phyloP scores from a whole-genome alignment of 2,113 vertebrate species.

The Anguilla japonica region DNA sequence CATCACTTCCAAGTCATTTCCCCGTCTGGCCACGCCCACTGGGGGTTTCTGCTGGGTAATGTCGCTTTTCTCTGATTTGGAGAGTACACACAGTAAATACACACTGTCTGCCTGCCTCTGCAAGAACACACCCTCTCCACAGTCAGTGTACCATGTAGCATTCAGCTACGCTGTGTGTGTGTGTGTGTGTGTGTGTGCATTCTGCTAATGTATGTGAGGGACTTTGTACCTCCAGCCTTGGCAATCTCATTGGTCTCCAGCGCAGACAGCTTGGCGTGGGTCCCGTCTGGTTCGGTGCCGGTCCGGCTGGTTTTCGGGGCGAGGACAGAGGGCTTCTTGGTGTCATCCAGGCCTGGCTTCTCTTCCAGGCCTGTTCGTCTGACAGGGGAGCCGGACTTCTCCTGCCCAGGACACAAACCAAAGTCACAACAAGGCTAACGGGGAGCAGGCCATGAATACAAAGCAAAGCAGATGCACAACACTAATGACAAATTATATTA shows the following conservation, averaged over 20 bases:
- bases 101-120: neutral
- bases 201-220: too few species aligned
- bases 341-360: slow-evolving; percentile 5
- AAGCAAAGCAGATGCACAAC: too few species aligned
- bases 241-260: slow-evolving; percentile 54
- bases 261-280: slow-evolving; percentile 37
- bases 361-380: neutral
- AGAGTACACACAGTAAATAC: neutral
- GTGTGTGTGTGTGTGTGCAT: neutral
- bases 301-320: slow-evolving; percentile 17
- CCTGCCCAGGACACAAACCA: neutral
- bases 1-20: slow-evolving; percentile 45
- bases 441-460: too few species aligned
- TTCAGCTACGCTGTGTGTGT: neutral
- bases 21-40: slow-evolving; percentile 14
- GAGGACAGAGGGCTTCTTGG: slow-evolving; percentile 21
- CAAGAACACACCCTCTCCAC: neutral
- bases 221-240: neutral
- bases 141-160: neutral
- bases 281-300: neutral
- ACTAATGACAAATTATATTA: too few species aligned
- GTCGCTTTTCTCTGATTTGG: slow-evolving; percentile 24
- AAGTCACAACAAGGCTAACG: too few species aligned
- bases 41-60: slow-evolving; percentile 30
- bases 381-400: neutral